Evolutionary conservation across 2,113 vertebrate species (phyloP).

Genomic region (Prietella phreatophila): DNA sequence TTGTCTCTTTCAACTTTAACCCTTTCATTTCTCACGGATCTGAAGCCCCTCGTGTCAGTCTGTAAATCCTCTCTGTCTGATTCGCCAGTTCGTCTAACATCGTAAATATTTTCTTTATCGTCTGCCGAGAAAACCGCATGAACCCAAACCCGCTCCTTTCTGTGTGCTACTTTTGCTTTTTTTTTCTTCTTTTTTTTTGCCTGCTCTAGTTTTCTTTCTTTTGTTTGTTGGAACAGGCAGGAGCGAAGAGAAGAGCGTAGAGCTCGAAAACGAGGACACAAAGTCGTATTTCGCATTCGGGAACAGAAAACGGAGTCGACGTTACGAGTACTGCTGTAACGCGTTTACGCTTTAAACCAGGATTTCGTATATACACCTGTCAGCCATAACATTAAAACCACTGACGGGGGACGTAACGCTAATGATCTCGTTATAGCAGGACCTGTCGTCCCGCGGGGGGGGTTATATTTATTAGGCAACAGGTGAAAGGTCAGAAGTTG

Average conservation of each 20-base stretch:
- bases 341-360: neutral
- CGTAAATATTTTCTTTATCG: conserved; percentile 8
- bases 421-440: too few species aligned
- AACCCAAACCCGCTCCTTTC: neutral
- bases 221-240: neutral
- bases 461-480: too few species aligned
- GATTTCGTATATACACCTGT: neutral
- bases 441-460: too few species aligned
- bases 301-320: neutral
- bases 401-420: too few species aligned
- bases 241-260: neutral
- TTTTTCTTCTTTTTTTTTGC: neutral
- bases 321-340: neutral
- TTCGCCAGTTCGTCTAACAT: neutral
- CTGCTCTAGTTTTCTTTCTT: neutral
- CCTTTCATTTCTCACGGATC: conserved; percentile 29
- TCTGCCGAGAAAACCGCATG: conserved; percentile 21
- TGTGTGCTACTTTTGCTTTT: neutral
- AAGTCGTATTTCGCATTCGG: neutral
- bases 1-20: conserved; percentile 93
- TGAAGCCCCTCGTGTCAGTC: neutral
- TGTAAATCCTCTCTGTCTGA: neutral
- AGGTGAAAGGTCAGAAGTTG: too few species aligned
- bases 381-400: too few species aligned
- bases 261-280: neutral